Percentiles rank a stretch among this genome's conserved stretches.
Conservation (phyloP, 2,888 invertebrate species). For the Disparrhopalites patrizii region DNA sequence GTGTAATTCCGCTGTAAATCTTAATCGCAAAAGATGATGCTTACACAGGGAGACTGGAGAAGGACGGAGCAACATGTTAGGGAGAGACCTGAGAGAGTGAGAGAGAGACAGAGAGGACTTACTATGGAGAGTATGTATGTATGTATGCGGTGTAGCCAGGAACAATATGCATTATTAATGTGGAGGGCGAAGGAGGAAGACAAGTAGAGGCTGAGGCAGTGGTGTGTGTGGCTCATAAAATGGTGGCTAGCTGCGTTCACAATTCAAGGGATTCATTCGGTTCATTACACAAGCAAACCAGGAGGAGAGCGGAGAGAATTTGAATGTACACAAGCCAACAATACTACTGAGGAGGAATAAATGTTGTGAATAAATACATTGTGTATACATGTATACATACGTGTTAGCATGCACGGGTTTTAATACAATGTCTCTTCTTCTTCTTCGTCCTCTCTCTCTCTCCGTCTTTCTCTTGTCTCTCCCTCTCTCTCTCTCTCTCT, state of each 20-base stretch:
- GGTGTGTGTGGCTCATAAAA: slow-evolving; percentile 1
- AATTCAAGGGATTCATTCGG: slow-evolving; percentile 10
- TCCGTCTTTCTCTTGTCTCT: background rate
- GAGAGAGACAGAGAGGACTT: too few relatives aligned
- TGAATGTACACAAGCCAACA: background rate
- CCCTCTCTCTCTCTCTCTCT: too few relatives aligned
- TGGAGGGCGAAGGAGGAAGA: background rate
- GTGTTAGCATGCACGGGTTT: too few relatives aligned
- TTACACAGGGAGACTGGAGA: too few relatives aligned
- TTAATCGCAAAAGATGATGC: too few relatives aligned
- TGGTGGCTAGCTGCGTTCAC: slow-evolving; percentile 6
- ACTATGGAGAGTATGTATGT: too few relatives aligned
- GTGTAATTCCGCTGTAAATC: too few relatives aligned
- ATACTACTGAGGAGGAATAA: background rate
- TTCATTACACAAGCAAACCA: slow-evolving; percentile 2
- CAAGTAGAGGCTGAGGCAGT: background rate
- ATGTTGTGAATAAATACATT: background rate
- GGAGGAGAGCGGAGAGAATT: background rate
- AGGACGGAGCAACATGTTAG: too few relatives aligned
- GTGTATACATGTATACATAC: background rate
- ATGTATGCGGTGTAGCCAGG: background rate
- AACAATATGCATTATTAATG: background rate
- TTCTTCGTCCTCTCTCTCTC: background rate
- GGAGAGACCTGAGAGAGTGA: too few relatives aligned
- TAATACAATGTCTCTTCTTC: background rate